Conservation (phyloP, 2,113 vertebrate genomes). For the Clupea harengus region DNA sequence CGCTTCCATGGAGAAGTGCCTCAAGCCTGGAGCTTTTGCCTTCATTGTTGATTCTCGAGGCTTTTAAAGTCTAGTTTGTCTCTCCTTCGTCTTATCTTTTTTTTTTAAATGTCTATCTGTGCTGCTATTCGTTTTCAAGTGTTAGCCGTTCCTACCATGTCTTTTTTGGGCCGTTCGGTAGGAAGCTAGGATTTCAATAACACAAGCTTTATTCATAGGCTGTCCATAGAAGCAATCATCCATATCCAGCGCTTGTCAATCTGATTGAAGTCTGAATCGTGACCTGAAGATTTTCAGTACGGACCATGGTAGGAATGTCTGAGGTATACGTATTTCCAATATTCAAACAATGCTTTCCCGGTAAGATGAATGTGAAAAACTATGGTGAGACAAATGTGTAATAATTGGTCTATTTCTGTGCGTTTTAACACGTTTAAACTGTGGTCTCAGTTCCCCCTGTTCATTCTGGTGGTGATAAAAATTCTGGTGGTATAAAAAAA, state of each 20-base stretch:
- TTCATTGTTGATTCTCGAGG: not conserved
- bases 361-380: not conserved
- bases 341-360: not conserved
- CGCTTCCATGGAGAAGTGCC: not conserved
- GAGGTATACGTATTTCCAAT: too few relatives aligned
- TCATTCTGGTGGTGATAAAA: not conserved
- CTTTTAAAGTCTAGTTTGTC: not conserved
- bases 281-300: slow-evolving; percentile 11
- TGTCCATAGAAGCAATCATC: not conserved
- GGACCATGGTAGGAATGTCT: too few relatives aligned
- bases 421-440: not conserved
- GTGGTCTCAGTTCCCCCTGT: not conserved
- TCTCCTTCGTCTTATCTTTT: not conserved
- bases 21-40: not conserved
- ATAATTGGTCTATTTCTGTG: not conserved
- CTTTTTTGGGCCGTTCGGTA: not conserved
- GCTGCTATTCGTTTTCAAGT: not conserved
- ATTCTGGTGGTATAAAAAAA: too few relatives aligned
- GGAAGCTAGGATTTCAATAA: not conserved
- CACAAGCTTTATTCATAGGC: not conserved
- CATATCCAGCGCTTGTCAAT: not conserved
- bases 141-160: not conserved
- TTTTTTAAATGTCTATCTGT: not conserved
- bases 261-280: not conserved
- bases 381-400: not conserved